phyloP scores from a whole-genome alignment of 2,113 vertebrate species.

The Chroicocephalus ridibundus region DNA sequence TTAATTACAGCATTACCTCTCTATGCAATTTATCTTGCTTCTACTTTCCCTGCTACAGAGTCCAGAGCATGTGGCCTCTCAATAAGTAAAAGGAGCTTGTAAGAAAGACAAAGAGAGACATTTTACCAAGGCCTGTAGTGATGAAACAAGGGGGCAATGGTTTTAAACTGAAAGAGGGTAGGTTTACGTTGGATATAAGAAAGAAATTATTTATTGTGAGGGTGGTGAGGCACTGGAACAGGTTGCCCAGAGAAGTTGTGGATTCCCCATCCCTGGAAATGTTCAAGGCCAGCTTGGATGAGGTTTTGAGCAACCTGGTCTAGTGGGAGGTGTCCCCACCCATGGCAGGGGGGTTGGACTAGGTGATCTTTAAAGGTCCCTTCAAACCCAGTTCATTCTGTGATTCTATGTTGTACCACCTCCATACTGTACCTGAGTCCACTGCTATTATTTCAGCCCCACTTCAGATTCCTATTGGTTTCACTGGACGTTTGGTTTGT shows the following conservation, averaged over 20 bases:
- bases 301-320: neutral
- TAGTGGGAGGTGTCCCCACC: neutral
- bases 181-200: neutral
- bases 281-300: neutral
- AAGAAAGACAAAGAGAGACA: neutral
- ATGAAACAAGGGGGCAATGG: neutral
- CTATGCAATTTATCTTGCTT: neutral
- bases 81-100: neutral
- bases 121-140: neutral
- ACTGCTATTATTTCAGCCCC: neutral
- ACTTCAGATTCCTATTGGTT: neutral
- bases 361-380: neutral
- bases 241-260: neutral
- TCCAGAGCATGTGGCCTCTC: neutral
- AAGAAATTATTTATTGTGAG: neutral
- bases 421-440: neutral
- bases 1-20: neutral
- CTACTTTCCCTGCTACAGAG: neutral
- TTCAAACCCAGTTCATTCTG: neutral
- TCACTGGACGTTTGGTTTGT: neutral
- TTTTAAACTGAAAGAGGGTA: neutral
- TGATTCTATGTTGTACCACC: neutral
- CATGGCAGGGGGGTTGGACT: rapidly evolving
- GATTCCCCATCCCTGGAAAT: neutral
- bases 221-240: neutral